phyloP scores from a whole-genome alignment of 2,797 vertebrate species.

The Vireo griseus region DNA sequence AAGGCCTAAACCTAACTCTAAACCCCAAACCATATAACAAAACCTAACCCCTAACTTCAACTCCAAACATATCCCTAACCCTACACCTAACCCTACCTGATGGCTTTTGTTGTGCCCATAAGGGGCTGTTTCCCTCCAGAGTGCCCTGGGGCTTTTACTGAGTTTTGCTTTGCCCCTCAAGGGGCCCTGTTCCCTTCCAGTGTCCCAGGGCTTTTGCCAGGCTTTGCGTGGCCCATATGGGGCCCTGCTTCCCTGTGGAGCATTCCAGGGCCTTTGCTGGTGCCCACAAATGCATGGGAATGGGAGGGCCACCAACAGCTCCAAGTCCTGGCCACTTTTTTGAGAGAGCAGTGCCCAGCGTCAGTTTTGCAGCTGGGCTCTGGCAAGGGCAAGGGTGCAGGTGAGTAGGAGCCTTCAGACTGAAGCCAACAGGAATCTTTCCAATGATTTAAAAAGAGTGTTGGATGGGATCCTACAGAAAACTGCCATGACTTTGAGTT shows the following conservation, averaged over 20 bases:
- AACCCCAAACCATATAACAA: not conserved
- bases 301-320: not conserved
- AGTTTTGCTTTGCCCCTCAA: not conserved
- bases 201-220: not conserved
- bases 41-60: not conserved
- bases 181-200: not conserved
- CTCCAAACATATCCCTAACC: not conserved
- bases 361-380: not conserved
- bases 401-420: not conserved
- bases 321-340: not conserved
- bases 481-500: not conserved
- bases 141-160: not conserved
- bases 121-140: not conserved
- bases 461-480: not conserved
- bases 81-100: not conserved
- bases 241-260: not conserved
- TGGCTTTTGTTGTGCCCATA: not conserved
- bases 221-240: rapidly evolving
- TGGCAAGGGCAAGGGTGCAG: not conserved
- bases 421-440: not conserved
- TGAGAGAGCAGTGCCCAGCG: not conserved
- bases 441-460: not conserved
- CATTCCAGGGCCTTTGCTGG: not conserved
- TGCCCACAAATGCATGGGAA: not conserved
- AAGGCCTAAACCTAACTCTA: not conserved